Evolutionary conservation across 2,797 vertebrate genomes (phyloP), one percentile per base, ranked within the genome.

Genomic region (Taenioides sp.): DNA sequence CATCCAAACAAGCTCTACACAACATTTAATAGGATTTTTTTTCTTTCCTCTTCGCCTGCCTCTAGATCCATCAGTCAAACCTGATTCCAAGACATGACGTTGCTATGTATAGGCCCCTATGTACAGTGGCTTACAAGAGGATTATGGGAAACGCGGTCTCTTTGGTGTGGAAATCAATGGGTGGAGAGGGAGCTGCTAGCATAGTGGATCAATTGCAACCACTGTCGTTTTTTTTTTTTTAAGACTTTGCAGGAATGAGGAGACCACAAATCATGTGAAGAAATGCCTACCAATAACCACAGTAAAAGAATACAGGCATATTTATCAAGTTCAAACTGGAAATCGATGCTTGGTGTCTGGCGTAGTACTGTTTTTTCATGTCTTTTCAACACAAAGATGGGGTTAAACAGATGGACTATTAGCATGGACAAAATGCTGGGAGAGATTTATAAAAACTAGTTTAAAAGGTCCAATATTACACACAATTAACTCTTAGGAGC

Each of bases 1-100:
- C 82, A 78, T 67, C 70, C 67, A 80, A 85, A 84, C 80, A 87
- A 84, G 78, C 78, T 58, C 77, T 68, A 79, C 54, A 50, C 58
- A 43, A 61, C 60, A 69, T 71, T 78, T 80, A 68, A 72, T 64
- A 72, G 76, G 80, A 71, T 76, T 73, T 67, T 76, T 37, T 10
- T 10, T 7, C 34, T 37, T 43, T 47, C 28, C 0, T 9, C 16
- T n/a, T 10, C 5, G 14, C 65, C 11, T n/a, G 62, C 5, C 16
- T 66, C 20, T 66, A 82, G 74, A 80, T 78, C 69, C 69, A 84
- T 86, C 81, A 70, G 59, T 84, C 81, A 76, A 71, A 73, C 11
- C 50, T 63, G 34, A 65, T 69, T 70, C 63, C 64, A 25, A 65
- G 67, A 77, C 73, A 74, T 58, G 69, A 65, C 43, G 66, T 20